Conservation (phyloP, 2,113 vertebrate genomes). For the Peromyscus maniculatus region DNA sequence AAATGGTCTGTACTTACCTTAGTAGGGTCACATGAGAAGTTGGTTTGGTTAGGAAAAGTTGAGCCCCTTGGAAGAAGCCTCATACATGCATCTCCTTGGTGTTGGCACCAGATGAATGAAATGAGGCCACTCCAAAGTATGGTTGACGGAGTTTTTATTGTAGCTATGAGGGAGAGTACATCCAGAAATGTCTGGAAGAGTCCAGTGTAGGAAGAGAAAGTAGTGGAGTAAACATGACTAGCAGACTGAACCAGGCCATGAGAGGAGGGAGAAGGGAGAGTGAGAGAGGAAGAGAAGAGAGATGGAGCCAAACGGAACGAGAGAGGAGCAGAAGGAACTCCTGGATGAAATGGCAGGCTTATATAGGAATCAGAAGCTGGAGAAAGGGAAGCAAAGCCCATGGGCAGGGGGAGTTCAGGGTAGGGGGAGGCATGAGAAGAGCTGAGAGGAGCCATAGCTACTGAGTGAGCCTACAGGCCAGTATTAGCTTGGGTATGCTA, state of each 20-base stretch:
- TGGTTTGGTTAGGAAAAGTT: no score
- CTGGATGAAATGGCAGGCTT: background rate
- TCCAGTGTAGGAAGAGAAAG: background rate
- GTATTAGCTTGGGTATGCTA: background rate
- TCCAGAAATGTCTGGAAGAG: no score
- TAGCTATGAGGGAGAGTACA: background rate
- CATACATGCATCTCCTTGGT: no score
- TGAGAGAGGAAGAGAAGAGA: background rate
- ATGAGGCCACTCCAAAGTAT: background rate
- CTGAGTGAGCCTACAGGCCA: background rate
- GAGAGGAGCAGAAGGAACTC: background rate
- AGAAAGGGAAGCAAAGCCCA: background rate
- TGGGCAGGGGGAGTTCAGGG: background rate
- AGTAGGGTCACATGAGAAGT: no score
- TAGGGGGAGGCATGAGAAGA: background rate
- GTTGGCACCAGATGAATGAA: background rate
- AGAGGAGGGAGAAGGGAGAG: background rate
- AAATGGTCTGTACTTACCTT: no score
- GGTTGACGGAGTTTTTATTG: background rate
- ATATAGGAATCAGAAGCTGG: background rate
- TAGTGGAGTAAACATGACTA: background rate
- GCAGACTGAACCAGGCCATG: background rate
- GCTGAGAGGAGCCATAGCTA: background rate
- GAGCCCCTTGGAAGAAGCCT: no score
- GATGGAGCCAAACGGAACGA: fast-evolving